Conservation (phyloP, 1,140 invertebrate genomes). For the Orchestia grillus region DNA sequence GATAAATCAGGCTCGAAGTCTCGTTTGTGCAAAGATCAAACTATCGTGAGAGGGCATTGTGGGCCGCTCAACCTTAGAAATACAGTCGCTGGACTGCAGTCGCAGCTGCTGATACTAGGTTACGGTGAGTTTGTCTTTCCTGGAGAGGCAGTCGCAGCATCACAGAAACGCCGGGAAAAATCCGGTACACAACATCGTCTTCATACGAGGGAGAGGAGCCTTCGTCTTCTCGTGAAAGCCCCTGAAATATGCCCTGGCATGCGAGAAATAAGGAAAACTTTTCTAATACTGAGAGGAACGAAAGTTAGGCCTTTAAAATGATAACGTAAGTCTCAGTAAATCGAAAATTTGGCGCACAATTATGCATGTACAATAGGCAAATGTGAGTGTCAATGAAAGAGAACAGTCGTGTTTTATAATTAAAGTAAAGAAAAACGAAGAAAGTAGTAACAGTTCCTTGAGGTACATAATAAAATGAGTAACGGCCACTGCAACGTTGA, state of each 20-base stretch:
- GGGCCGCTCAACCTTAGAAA: not conserved
- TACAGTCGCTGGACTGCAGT: not conserved
- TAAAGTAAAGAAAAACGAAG: no score
- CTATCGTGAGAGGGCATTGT: not conserved
- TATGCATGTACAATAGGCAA: no score
- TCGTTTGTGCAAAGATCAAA: not conserved
- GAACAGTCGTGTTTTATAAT: no score
- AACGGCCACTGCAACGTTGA: no score
- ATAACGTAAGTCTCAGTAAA: not conserved
- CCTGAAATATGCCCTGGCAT: not conserved
- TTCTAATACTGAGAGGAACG: not conserved
- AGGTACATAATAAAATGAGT: no score
- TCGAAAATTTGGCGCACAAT: not conserved
- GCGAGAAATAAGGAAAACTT: not conserved
- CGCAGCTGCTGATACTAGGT: not conserved
- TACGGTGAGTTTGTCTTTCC: not conserved
- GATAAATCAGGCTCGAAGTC: constrained; percentile 7
- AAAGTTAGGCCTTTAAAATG: not conserved
- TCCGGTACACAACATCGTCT: not conserved
- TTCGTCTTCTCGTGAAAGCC: not conserved
- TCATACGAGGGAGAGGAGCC: not conserved
- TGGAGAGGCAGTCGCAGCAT: not conserved
- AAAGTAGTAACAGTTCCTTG: no score
- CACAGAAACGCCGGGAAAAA: not conserved
- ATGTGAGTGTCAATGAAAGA: no score